Percentiles rank a stretch among this genome's conserved stretches.
Conservation (phyloP, 2,797 vertebrate species). For the Megalops cyprinoides region DNA sequence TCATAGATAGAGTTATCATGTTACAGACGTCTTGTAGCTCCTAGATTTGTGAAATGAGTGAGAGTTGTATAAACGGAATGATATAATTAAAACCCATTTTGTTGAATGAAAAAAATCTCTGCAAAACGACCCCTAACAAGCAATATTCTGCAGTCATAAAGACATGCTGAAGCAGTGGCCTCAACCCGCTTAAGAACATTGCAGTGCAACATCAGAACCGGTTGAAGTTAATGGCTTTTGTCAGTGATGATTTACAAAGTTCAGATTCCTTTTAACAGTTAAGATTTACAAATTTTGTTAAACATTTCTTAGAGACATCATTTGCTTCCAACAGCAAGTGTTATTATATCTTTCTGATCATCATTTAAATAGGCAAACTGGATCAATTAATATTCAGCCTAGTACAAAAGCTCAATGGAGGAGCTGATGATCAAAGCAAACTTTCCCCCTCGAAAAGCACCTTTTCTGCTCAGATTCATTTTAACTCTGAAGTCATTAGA, state of each 20-base stretch:
- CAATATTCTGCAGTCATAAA: too few relatives aligned
- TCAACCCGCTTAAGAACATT: too few relatives aligned
- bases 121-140: too few relatives aligned
- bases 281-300: not conserved
- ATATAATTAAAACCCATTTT: not conserved
- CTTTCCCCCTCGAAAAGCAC: not conserved
- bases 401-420: not conserved
- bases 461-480: not conserved
- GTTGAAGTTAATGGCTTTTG: not conserved
- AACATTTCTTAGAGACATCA: not conserved
- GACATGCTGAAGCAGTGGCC: too few relatives aligned
- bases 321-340: not conserved
- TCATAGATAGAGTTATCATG: too few relatives aligned
- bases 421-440: not conserved
- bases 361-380: not conserved
- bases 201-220: too few relatives aligned
- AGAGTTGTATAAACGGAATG: not conserved
- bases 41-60: not conserved
- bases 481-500: not conserved
- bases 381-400: not conserved
- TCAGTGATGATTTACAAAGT: not conserved
- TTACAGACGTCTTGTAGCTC: too few relatives aligned
- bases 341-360: too few relatives aligned
- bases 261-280: not conserved
- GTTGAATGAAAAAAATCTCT: not conserved